These are phyloP conservation scores for Odocoileus virginianus DNA, from an alignment of 2,113 vertebrate species.

Conservation along the genomic window DNA sequence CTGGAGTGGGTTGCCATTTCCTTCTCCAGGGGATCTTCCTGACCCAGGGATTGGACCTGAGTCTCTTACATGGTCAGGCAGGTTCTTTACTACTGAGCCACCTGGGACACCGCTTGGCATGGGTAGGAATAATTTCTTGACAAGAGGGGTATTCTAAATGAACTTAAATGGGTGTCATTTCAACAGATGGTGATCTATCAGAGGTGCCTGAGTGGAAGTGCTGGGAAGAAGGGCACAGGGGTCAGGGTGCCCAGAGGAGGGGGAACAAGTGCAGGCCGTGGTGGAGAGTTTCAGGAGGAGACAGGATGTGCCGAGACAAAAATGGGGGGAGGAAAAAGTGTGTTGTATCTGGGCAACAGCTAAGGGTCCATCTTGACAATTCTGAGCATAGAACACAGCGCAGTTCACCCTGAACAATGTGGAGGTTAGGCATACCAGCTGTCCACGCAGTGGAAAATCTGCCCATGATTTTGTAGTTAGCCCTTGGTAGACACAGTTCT, in stretches of 20 bases:
- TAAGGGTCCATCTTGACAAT: not conserved
- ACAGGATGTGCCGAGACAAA: not conserved
- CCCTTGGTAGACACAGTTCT: not conserved
- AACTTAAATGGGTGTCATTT: constrained; percentile 1
- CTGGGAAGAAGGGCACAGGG: not conserved
- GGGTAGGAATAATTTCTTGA: not conserved
- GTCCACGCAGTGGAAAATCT: not conserved
- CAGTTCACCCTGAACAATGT: not conserved
- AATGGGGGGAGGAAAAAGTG: not conserved
- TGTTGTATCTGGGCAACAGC: not conserved
- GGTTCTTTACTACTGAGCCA: not conserved
- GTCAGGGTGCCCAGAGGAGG: not conserved
- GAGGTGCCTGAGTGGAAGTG: not conserved
- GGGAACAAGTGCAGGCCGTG: not conserved
- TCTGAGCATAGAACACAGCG: not conserved
- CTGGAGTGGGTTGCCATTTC: not conserved
- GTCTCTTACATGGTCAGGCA: not conserved
- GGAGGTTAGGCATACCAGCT: not conserved
- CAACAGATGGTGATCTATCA: not conserved
- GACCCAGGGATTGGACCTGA: not conserved
- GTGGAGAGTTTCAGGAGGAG: not conserved
- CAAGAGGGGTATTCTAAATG: not conserved
- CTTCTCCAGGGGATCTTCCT: not conserved
- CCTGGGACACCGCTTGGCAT: not conserved
- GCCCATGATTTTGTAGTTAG: not conserved